Base-by-base conservation (phyloP, 2,888 invertebrate genomes). In the Drosophila fulvimacula region DNA sequence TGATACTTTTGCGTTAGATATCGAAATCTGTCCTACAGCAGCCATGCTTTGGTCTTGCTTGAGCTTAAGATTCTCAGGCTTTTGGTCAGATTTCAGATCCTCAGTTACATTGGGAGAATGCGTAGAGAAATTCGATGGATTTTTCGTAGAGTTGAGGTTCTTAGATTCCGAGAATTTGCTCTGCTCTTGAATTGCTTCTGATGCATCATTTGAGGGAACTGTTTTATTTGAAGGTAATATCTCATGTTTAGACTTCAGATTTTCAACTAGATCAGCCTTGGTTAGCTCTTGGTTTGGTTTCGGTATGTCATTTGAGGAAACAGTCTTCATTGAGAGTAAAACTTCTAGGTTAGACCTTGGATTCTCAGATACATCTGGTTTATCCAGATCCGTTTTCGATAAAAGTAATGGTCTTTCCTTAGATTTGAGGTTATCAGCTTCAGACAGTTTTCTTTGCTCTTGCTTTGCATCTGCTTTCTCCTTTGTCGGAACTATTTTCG, bases 221-320 rank as follows among this genome's bases (percentile, higher is more conserved):
- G 19, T 13, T 2, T 44, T 44, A 1, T 15, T 44, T 44, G 15
- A 6, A 27, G 27, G 6, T 30, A 30, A 30, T n/a, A 15, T 5
- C 0, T 5, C 1, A n/a, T 2, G 2, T 0, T 13, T 42, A 13
- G 41, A 41, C 6, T 11, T 13, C 2, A 6, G 13, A 4, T 1
- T 13, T 6, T 41, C 13, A n/a, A n/a, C n/a, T n/a, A n/a, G n/a
- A n/a, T n/a, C n/a, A n/a, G n/a, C n/a, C n/a, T n/a, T n/a, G n/a
- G n/a, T n/a, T n/a, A n/a, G n/a, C n/a, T n/a, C n/a, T n/a, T n/a
- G n/a, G n/a, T n/a, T n/a, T n/a, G n/a, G n/a, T n/a, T 34, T 15
- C 4, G 15, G n/a, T 6, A n/a, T 38, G n/a, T n/a, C 7, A 2
- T 15, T 5, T n/a, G 36, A 36, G 15, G 36, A 5, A 36, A 36